Percentiles rank a stretch among this genome's conserved stretches.
Evolutionary conservation across 2,888 invertebrate genomes (phyloP).

Genomic region (Andrena marginata): DNA sequence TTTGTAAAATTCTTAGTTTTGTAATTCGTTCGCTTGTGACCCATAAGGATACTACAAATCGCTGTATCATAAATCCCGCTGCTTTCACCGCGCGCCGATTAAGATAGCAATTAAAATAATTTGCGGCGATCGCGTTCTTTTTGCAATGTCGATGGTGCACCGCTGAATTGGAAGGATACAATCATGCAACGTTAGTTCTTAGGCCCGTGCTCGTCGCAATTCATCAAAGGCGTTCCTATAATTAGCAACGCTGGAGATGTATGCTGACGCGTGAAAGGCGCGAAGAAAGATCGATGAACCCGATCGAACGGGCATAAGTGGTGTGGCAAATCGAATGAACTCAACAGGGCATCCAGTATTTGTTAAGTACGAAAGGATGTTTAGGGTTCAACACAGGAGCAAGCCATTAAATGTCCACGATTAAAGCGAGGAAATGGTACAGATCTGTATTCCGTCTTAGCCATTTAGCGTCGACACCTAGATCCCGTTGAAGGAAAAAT

Average conservation of each 20-base stretch:
- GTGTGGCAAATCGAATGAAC: slow-evolving; percentile 2
- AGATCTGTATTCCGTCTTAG: neutral
- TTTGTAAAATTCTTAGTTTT: neutral
- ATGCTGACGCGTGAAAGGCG: slow-evolving; percentile 44
- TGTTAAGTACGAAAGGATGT: neutral
- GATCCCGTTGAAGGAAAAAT: too few relatives aligned
- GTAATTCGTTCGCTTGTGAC: neutral
- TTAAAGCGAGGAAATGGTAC: neutral
- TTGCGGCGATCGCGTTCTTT: slow-evolving; percentile 12
- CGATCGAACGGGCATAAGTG: slow-evolving; percentile 30
- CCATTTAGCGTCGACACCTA: too few relatives aligned
- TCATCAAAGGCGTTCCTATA: slow-evolving; percentile 50
- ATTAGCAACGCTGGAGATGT: slow-evolving; percentile 43
- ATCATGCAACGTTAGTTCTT: slow-evolving; percentile 7
- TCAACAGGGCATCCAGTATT: neutral
- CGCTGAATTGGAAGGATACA: slow-evolving; percentile 9
- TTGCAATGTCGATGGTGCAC: neutral
- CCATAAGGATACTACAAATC: slow-evolving; percentile 18
- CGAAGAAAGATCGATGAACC: slow-evolving; percentile 52
- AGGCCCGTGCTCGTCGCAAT: slow-evolving; percentile 16
- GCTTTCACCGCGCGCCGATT: slow-evolving; percentile 34
- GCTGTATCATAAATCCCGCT: slow-evolving; percentile 4
- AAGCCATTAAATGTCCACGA: neutral
- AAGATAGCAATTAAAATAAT: slow-evolving; percentile 37
- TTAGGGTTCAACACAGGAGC: neutral